Conservation (phyloP, 1,140 invertebrate species). For the Campodea augens region DNA sequence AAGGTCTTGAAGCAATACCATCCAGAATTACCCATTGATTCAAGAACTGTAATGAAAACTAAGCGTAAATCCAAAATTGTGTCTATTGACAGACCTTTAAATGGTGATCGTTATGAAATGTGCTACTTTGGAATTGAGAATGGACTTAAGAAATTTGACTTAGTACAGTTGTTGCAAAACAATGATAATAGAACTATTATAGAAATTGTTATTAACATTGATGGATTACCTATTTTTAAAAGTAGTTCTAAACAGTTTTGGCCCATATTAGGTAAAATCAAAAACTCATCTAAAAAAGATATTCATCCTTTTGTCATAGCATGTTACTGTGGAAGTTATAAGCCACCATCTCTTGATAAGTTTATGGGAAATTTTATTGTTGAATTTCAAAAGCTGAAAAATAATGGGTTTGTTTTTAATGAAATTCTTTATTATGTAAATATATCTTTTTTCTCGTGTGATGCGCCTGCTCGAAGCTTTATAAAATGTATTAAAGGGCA, state of each 20-base stretch:
- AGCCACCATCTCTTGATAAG: background rate
- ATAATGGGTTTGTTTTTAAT: background rate
- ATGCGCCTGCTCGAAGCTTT: background rate
- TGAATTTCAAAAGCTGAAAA: background rate
- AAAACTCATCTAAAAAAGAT: too few relatives aligned
- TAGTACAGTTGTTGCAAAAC: too few relatives aligned
- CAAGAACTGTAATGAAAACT: too few relatives aligned
- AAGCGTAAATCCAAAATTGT: too few relatives aligned
- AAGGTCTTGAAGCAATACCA: too few relatives aligned
- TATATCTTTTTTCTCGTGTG: background rate
- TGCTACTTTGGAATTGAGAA: too few relatives aligned
- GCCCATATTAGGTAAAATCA: background rate
- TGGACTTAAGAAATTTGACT: too few relatives aligned
- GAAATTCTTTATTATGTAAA: background rate
- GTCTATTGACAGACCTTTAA: too few relatives aligned
- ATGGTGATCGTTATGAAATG: too few relatives aligned
- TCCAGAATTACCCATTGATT: too few relatives aligned
- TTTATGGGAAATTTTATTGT: background rate
- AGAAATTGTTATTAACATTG: too few relatives aligned
- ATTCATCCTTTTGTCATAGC: background rate
- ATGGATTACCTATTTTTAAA: background rate
- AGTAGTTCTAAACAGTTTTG: background rate
- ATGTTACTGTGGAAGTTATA: background rate
- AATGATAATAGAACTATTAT: too few relatives aligned
- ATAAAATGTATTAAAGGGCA: background rate